Conservation (phyloP, 2,113 vertebrate genomes). For the Azemiops feae region DNA sequence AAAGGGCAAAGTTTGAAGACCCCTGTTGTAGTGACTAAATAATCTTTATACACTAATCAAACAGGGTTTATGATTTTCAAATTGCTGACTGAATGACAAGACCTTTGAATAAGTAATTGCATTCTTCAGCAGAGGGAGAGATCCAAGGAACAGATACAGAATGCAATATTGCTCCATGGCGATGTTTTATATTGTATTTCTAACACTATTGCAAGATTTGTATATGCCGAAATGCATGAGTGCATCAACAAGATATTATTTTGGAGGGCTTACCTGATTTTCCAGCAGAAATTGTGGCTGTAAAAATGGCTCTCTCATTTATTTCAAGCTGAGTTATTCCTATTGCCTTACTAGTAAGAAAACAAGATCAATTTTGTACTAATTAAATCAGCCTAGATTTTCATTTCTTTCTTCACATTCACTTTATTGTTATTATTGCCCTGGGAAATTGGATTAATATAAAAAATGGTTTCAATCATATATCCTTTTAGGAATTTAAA, state of each 20-base stretch:
- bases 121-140: background rate
- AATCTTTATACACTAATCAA: background rate
- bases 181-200: background rate
- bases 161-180: background rate
- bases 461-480: background rate
- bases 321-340: slow-evolving; percentile 40
- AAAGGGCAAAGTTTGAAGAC: too few relatives aligned
- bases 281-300: slow-evolving; percentile 6
- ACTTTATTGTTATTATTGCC: background rate
- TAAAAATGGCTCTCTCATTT: slow-evolving; percentile 42
- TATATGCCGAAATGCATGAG: background rate
- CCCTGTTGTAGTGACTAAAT: background rate
- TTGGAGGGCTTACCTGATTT: slow-evolving; percentile 33
- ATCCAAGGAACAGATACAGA: background rate
- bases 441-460: background rate
- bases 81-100: background rate
- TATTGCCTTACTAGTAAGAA: slow-evolving; percentile 24
- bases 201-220: background rate
- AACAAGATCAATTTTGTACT: slow-evolving; percentile 43
- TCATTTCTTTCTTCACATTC: background rate
- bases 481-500: background rate
- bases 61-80: background rate
- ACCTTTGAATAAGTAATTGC: background rate
- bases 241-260: background rate
- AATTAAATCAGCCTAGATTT: slow-evolving; percentile 42